Evolutionary conservation across 2,797 vertebrate species (phyloP).

Genomic region (Parauchenoglanis punctatus): DNA sequence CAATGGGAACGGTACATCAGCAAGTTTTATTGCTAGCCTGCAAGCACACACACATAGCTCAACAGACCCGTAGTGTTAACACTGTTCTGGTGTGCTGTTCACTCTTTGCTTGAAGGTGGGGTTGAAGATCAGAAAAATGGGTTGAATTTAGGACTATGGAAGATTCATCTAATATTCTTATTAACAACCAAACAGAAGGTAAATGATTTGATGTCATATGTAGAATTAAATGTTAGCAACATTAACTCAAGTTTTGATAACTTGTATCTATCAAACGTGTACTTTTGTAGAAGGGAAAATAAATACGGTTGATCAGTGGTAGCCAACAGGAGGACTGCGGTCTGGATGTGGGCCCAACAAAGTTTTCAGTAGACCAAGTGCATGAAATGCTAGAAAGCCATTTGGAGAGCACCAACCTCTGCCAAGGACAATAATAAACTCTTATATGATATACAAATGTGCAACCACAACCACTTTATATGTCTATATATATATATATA

Average conservation of each 20-base stretch:
- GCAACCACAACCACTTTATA: no score
- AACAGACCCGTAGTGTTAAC: slow-evolving; percentile 45
- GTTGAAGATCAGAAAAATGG: background rate
- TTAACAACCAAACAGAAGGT: background rate
- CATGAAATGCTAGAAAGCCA: background rate
- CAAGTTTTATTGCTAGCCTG: slow-evolving; percentile 37
- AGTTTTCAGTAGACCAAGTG: background rate
- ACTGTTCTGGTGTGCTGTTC: slow-evolving; percentile 21
- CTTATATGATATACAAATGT: no score
- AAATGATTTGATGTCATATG: background rate
- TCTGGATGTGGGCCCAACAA: background rate
- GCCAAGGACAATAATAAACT: no score
- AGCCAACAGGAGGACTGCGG: background rate
- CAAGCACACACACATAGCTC: slow-evolving; percentile 15
- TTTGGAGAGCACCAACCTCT: no score
- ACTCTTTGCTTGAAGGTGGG: background rate
- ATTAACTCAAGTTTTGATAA: background rate
- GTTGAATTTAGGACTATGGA: background rate
- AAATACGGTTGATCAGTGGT: background rate
- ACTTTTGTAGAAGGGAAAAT: background rate
- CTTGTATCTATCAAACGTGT: background rate
- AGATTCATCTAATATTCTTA: background rate
- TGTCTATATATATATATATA: no score
- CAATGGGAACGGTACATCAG: slow-evolving; percentile 18
- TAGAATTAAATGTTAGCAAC: background rate